Conservation (phyloP, 2,888 invertebrate species). For the Microctonus aethiopoides region DNA sequence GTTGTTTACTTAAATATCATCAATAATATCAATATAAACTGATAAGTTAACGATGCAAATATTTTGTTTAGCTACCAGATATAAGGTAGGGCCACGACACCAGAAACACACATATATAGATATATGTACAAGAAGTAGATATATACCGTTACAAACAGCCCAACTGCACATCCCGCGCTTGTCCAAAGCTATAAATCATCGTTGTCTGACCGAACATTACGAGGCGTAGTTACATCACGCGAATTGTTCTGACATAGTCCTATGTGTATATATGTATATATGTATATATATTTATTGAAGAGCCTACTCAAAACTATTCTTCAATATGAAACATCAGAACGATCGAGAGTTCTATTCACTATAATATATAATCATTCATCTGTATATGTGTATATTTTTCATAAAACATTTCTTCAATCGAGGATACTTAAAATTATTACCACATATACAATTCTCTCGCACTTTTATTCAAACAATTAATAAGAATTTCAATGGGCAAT, state of each 20-base stretch:
- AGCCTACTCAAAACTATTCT: slow-evolving; percentile 8
- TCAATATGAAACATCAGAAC: slow-evolving; percentile 12
- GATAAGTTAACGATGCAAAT: too few species aligned
- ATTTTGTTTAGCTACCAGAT: neutral
- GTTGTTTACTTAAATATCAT: too few species aligned
- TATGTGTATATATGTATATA: neutral
- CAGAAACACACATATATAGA: neutral
- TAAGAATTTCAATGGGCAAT: slow-evolving; percentile 1
- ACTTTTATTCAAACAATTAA: slow-evolving; percentile 4
- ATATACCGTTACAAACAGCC: neutral
- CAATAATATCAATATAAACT: too few species aligned
- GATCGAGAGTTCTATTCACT: neutral
- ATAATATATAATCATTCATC: neutral
- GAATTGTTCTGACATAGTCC: slow-evolving; percentile 34
- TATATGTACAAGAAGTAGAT: neutral
- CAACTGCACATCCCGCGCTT: slow-evolving; percentile 13
- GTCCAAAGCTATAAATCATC: slow-evolving; percentile 22
- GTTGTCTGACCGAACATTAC: slow-evolving; percentile 28
- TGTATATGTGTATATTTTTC: slow-evolving; percentile 6
- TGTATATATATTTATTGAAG: slow-evolving; percentile 1
- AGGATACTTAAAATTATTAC: neutral
- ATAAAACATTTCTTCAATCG: neutral
- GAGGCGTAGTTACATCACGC: slow-evolving; percentile 53
- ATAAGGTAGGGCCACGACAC: neutral
- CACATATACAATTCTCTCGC: neutral